A percentile compares a stretch with the other conserved stretches of the same genome.
Conservation (phyloP, 2,888 invertebrate genomes). For the Ormyrus thymus region DNA sequence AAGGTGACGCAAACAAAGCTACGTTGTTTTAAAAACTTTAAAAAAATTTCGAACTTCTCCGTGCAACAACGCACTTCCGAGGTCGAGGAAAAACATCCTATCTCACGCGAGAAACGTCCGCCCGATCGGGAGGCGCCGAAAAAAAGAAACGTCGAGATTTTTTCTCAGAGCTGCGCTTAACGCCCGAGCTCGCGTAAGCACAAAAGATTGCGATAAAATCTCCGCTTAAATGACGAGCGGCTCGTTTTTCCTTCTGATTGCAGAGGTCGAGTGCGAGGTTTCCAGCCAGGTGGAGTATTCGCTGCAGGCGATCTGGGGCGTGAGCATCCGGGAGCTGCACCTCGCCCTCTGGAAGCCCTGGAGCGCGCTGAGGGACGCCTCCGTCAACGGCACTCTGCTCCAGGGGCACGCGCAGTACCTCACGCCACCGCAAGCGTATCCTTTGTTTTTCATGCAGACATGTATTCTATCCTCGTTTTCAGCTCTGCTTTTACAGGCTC, state of each 20-base stretch:
- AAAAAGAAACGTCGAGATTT: no score
- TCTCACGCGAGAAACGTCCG: no score
- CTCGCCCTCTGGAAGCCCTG: slow-evolving; percentile 85
- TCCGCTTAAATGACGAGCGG: no score
- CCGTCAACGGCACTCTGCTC: slow-evolving; percentile 77
- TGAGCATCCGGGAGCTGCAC: slow-evolving; percentile 85
- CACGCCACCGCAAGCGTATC: slow-evolving; percentile 73
- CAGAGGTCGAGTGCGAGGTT: slow-evolving; percentile 85
- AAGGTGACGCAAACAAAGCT: no score
- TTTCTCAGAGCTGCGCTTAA: no score
- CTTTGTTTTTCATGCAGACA: slow-evolving; percentile 60
- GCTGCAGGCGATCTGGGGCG: slow-evolving; percentile 86
- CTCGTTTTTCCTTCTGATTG: slow-evolving; percentile 62
- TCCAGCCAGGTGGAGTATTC: slow-evolving; percentile 86
- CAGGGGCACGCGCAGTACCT: slow-evolving; percentile 76
- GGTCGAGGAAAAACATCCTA: no score
- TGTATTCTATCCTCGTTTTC: background rate
- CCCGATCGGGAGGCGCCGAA: no score
- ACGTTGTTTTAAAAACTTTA: no score
- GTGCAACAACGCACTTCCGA: no score
- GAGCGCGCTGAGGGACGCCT: slow-evolving; percentile 81
- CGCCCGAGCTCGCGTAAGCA: no score
- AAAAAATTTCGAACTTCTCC: no score
- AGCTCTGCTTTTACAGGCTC: background rate
- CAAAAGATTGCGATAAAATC: no score